phyloP scores from a whole-genome alignment of 2,797 vertebrate species.

The Parotocinclus haroldoi region DNA sequence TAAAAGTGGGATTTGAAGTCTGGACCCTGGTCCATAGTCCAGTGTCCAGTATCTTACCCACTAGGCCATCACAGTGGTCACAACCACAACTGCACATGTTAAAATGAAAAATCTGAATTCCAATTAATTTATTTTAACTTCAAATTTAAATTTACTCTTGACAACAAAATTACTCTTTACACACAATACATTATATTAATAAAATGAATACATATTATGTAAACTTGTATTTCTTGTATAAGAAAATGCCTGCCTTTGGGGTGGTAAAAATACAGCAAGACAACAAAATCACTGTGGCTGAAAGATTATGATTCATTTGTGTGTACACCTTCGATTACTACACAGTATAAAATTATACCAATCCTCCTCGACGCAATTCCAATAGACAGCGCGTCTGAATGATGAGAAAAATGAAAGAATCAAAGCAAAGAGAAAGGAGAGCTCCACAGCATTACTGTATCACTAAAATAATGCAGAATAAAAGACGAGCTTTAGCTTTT shows the following conservation, averaged over 20 bases:
- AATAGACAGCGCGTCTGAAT: constrained; percentile 63
- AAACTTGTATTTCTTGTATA: constrained; percentile 1
- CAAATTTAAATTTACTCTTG: no score
- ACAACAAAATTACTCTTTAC: neutral
- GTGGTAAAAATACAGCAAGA: constrained; percentile 26
- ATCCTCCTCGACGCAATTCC: constrained; percentile 63
- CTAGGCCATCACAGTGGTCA: no score
- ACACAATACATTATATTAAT: neutral
- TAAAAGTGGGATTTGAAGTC: no score
- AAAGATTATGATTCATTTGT: constrained; percentile 71
- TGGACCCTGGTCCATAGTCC: no score
- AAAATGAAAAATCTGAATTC: no score
- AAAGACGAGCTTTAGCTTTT: constrained; percentile 36
- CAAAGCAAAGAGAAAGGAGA: constrained; percentile 54
- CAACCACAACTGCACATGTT: no score
- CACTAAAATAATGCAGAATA: constrained; percentile 1
- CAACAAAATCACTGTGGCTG: constrained; percentile 65
- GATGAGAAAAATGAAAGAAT: constrained; percentile 46
- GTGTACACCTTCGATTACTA: constrained; percentile 63
- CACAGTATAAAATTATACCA: constrained; percentile 64
- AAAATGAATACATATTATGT: constrained; percentile 33
- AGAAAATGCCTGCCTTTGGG: neutral
- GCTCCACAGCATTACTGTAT: constrained; percentile 63
- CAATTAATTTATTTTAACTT: no score
- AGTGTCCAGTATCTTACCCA: no score